These are phyloP conservation scores for Crenichthys baileyi DNA, from an alignment of 2,797 vertebrate genomes.

Conservation along the genomic window DNA sequence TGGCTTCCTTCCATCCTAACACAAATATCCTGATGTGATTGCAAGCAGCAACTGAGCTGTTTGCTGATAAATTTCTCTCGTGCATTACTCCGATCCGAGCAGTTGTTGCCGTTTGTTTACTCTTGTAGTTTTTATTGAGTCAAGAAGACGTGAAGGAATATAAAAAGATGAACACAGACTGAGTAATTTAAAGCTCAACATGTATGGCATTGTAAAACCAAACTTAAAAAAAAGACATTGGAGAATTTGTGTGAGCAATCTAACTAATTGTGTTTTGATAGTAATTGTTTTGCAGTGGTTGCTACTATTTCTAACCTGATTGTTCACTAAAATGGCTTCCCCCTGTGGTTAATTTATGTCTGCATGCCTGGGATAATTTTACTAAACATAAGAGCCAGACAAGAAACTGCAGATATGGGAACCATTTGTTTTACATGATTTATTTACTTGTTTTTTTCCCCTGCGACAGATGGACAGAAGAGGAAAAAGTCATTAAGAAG, in stretches of 20 bases:
- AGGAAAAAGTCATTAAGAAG: constrained; percentile 96
- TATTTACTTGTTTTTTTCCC: constrained; percentile 14
- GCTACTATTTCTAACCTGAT: constrained; percentile 26
- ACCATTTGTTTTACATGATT: constrained; percentile 49
- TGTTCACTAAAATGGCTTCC: constrained; percentile 39
- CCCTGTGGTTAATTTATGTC: constrained; percentile 39
- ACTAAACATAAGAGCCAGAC: constrained; percentile 51
- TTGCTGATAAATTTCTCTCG: not conserved
- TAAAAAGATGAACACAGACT: not conserved
- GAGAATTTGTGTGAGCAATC: constrained; percentile 12
- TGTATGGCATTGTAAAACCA: not conserved
- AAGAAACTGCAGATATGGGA: constrained; percentile 43
- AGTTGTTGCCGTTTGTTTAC: not conserved
- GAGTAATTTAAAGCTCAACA: not conserved
- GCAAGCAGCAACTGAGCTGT: not conserved
- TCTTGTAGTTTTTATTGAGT: not conserved
- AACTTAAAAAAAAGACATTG: not conserved
- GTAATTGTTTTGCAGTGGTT: constrained; percentile 17
- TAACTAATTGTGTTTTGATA: constrained; percentile 20
- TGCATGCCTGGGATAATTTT: constrained; percentile 56
- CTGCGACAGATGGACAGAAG: constrained; percentile 92
- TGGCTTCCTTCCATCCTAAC: constrained; percentile 16
- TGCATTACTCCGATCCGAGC: too few species aligned
- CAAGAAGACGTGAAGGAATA: not conserved
- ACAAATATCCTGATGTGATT: not conserved